Conservation (phyloP, 2,113 vertebrate genomes). For the Eolophus roseicapilla region DNA sequence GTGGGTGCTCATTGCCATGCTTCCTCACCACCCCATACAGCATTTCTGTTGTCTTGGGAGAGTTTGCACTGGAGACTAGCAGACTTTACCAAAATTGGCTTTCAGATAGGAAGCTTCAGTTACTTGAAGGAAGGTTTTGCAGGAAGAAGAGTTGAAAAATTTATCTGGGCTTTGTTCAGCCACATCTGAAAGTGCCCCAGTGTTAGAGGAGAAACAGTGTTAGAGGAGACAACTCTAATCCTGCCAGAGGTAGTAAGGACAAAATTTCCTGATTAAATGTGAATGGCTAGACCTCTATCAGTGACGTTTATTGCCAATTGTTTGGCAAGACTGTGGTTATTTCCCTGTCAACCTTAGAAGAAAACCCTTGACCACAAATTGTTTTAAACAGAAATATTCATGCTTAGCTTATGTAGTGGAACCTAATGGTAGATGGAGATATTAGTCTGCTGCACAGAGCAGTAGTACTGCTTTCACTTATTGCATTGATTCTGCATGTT, state of each 20-base stretch:
- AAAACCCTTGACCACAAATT: background rate
- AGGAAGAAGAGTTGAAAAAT: background rate
- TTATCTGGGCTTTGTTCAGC: background rate
- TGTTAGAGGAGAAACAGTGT: background rate
- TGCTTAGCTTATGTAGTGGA: background rate
- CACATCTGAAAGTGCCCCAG: background rate
- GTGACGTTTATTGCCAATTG: background rate
- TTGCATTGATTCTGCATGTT: background rate
- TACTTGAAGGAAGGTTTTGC: background rate
- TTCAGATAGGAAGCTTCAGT: background rate
- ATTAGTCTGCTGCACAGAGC: background rate
- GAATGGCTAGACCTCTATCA: background rate
- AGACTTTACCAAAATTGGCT: background rate
- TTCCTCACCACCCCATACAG: background rate
- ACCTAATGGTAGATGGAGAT: background rate
- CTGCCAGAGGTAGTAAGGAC: background rate
- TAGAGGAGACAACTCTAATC: background rate
- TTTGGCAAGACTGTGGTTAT: background rate
- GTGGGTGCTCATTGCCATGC: background rate
- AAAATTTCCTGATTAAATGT: background rate
- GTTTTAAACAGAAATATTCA: background rate
- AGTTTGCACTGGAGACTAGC: background rate
- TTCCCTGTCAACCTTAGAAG: background rate
- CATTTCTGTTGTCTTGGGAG: background rate
- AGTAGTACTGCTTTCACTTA: background rate